Conservation (phyloP, 2,888 invertebrate species). For the Escarpia spicata region DNA sequence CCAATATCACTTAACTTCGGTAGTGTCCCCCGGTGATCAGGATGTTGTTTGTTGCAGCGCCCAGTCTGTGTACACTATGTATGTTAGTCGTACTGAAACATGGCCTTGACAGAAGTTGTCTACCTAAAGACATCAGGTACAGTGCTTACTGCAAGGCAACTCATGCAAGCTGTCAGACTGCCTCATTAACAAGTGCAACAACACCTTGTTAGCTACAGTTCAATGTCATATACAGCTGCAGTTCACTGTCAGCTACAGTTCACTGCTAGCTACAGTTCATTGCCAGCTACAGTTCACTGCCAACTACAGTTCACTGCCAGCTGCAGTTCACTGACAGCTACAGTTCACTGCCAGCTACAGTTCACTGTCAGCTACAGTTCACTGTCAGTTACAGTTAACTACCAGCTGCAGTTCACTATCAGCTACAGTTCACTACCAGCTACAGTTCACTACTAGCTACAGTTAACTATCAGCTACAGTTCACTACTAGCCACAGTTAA, state of each 20-base stretch:
- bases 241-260: neutral
- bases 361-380: no score
- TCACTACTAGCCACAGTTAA: no score
- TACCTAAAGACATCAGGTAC: conserved; percentile 73
- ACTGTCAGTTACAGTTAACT: no score
- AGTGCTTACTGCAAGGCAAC: conserved; percentile 21
- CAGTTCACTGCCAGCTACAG: no score
- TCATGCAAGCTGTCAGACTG: neutral
- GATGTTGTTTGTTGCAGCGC: conserved; percentile 65
- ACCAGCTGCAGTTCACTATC: no score
- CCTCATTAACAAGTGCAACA: neutral
- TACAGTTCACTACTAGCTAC: no score
- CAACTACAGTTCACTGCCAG: neutral
- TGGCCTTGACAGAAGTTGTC: conserved; percentile 72
- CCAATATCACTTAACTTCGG: neutral
- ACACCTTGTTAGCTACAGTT: no score
- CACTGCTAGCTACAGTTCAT: neutral
- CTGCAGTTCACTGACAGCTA: no score
- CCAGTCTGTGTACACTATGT: conserved; percentile 79
- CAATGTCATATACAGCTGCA: neutral
- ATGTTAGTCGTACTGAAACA: conserved; percentile 75
- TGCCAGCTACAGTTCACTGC: neutral
- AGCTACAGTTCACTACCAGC: no score
- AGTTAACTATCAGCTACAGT: no score
- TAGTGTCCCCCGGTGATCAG: neutral